These are phyloP conservation scores for Eupithecia subumbrata DNA, from an alignment of 2,888 invertebrate species.

Conservation along the genomic window DNA sequence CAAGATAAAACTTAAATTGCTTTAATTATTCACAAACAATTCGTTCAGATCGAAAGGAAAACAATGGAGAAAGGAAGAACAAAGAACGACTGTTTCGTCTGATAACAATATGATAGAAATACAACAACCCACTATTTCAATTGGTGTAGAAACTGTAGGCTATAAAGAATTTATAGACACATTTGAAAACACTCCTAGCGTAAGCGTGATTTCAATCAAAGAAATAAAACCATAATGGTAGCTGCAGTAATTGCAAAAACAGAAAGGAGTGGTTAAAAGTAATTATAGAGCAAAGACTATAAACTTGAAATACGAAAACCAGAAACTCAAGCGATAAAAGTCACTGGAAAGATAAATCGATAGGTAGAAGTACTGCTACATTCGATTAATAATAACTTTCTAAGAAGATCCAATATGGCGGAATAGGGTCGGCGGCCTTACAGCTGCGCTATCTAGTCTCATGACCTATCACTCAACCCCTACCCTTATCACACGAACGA, in stretches of 20 bases:
- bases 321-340: constrained; percentile 1
- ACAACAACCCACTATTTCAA: constrained; percentile 16
- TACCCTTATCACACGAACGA: constrained; percentile 77
- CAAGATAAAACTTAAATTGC: constrained; percentile 31
- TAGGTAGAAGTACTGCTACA: not conserved
- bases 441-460: constrained; percentile 73
- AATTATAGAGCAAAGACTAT: not conserved
- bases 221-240: not conserved
- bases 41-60: constrained; percentile 33
- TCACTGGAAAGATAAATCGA: constrained; percentile 8
- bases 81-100: constrained; percentile 39
- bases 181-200: constrained; percentile 18
- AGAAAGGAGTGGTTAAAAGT: constrained; percentile 1
- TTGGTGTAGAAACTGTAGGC: not conserved
- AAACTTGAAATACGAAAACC: constrained; percentile 6
- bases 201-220: not conserved
- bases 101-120: constrained; percentile 42
- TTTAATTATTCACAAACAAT: constrained; percentile 44
- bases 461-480: constrained; percentile 75
- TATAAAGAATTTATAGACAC: not conserved
- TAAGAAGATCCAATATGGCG: constrained; percentile 31
- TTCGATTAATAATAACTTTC: constrained; percentile 19
- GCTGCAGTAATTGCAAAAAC: constrained; percentile 5
- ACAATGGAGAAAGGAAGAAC: constrained; percentile 44
- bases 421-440: constrained; percentile 68